phyloP scores from a whole-genome alignment of 2,113 vertebrate genomes.

The Limnothrissa miodon region DNA sequence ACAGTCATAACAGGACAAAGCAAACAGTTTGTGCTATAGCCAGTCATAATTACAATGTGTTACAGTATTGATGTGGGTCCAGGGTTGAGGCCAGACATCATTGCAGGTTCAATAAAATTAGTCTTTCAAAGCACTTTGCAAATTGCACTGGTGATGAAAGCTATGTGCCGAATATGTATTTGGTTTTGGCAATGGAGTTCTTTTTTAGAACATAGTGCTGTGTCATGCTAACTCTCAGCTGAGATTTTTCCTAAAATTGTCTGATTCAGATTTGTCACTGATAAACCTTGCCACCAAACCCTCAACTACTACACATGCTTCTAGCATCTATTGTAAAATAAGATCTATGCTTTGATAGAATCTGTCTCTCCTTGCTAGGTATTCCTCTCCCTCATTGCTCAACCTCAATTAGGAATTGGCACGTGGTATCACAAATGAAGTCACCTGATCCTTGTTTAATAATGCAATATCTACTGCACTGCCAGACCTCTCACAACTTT shows the following conservation, averaged over 20 bases:
- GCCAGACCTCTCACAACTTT: constrained; percentile 42
- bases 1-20: too few species aligned
- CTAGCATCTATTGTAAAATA: background rate
- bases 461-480: constrained; percentile 44
- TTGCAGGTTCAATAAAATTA: background rate
- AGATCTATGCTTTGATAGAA: background rate
- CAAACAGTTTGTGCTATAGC: too few species aligned
- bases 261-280: too few species aligned
- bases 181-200: background rate
- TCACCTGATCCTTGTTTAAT: constrained; percentile 62
- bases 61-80: background rate
- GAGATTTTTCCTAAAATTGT: background rate
- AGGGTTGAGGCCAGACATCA: background rate
- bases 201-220: background rate
- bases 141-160: background rate
- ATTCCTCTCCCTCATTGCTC: constrained; percentile 28
- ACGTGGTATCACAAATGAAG: constrained; percentile 46
- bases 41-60: too few species aligned
- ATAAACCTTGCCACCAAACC: background rate
- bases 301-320: background rate
- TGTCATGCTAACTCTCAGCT: background rate
- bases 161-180: background rate
- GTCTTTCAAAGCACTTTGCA: background rate
- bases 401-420: constrained; percentile 53
- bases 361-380: background rate